Evolutionary conservation across 2,888 invertebrate genomes (phyloP), one percentile per base, ranked within the genome.

Genomic region (Metalampra italica): DNA sequence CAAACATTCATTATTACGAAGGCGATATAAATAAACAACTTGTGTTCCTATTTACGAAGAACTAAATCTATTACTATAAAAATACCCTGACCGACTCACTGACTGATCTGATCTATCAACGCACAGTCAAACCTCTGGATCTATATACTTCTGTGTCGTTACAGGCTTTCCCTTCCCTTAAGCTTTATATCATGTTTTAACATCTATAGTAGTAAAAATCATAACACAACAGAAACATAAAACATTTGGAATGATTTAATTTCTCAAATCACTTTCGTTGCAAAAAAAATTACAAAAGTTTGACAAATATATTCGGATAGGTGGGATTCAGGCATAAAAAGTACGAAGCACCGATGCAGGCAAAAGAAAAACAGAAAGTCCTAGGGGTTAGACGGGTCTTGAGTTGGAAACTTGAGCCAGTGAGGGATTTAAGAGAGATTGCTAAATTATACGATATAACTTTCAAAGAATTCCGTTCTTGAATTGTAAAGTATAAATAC

Each of bases 241-340:
- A 39, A 39, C 39, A 15, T 14, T 14, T 8, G 15, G 12, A 30
- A 43, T 32, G 30, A 13, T 43, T 43, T 7, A 1, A 29, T 45
- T 45, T 14, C 56, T 55, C 60, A 50, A 56, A 50, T 55, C 53
- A 56, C 51, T 53, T 55, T 52, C 47, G 50, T 50, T 59, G 60
- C 64, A 56, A 64, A 66, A 72, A 57, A 57, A 68, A 67, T 72
- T 61, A 67, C 52, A 54, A 62, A 53, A 60, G 57, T 55, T 56
- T 48, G 53, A 56, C 49, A 49, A 53, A 50, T 45, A 43, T 43
- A 44, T 47, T 50, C 47, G 30, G 52, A 42, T 39, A 40, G 41
- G 46, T 50, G 46, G 50, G 43, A 53, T 47, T 55, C 52, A 38
- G 46, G 37, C 45, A 37, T 46, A 49, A 48, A 55, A 51, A 37